Evolutionary conservation across 2,113 vertebrate genomes (phyloP), one percentile per base, ranked within the genome.

Genomic region (Lontra canadensis): DNA sequence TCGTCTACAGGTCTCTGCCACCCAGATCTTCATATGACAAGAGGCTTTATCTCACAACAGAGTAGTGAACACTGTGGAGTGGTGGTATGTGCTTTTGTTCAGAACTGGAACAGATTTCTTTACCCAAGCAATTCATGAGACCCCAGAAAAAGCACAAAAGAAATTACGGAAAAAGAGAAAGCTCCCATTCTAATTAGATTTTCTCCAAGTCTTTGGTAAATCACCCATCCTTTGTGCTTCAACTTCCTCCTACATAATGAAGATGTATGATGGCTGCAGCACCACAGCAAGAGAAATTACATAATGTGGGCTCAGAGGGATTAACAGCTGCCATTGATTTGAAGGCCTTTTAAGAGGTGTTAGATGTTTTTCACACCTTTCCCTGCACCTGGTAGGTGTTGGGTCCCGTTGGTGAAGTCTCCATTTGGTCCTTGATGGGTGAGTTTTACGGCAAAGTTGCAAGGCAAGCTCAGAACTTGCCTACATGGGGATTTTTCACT

Each of bases 291-390:
- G 69, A 79, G 49, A 89, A 96, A 97, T 89, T 65, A 61, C 39
- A 83, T n/a, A 82, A 74, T 12, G 4, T 80, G 31, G 39, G 17
- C 34, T 92, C 57, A 59, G 69, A 84, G 9, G 18, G 7, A 71
- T 84, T 73, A 88, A 95, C 39, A 94, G 76, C 67, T 94, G 87
- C 96, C 92, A 90, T 88, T 74, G 79, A 96, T 97, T 71, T 76
- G 57, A 96, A 94, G n/a, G 21, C 2, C 71, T 86, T 96, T 97
- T 71, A 96, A 97, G 86, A 94, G 39, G 61, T 92, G 36, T 13
- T 80, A 86, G 29, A 47, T 90, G 21, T 86, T 96, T 98, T 92
- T 92, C 84, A 89, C 78, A 96, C 79, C 39, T 94, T 82, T 49
- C 25, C 6, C 29, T 74, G 61, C 26, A 88, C 83, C 92, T 90